phyloP scores from a whole-genome alignment of 2,888 invertebrate genomes.

The Cantharis nigra region DNA sequence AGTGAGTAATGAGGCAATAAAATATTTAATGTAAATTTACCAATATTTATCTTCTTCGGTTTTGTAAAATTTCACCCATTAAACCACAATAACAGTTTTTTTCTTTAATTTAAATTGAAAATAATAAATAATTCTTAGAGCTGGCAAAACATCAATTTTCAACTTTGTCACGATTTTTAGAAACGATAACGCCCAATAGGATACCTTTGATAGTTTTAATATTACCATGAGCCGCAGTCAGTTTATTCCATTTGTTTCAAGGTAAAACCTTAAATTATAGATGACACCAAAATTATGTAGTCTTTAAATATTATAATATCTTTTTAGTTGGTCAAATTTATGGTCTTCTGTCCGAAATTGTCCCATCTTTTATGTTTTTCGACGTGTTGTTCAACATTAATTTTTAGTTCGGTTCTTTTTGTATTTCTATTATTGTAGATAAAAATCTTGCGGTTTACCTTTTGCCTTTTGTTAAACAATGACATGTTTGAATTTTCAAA shows the following conservation, averaged over 20 bases:
- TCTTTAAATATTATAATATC: constrained; percentile 34
- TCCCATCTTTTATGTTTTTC: constrained; percentile 46
- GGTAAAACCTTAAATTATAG: constrained; percentile 10
- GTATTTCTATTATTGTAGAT: constrained; percentile 21
- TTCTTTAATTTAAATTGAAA: background rate
- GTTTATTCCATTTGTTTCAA: constrained; percentile 29
- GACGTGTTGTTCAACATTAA: constrained; percentile 45
- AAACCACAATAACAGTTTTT: background rate
- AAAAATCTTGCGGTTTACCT: constrained; percentile 26
- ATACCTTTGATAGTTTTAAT: constrained; percentile 32
- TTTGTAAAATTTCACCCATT: background rate
- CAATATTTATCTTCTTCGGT: background rate
- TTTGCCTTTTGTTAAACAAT: constrained; percentile 9
- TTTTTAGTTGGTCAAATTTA: constrained; percentile 39
- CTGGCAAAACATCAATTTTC: constrained; percentile 52
- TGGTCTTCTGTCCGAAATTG: constrained; percentile 42
- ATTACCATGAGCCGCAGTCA: constrained; percentile 14
- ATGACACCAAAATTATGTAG: constrained; percentile 10
- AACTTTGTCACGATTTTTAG: constrained; percentile 41
- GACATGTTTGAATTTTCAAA: constrained; percentile 13
- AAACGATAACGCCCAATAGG: constrained; percentile 45
- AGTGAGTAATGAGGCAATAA: background rate
- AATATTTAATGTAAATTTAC: background rate
- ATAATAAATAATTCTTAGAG: constrained; percentile 33
- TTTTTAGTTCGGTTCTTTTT: constrained; percentile 41